Base-by-base conservation (phyloP, 2,888 invertebrate genomes). In the Craniophora ligustri region DNA sequence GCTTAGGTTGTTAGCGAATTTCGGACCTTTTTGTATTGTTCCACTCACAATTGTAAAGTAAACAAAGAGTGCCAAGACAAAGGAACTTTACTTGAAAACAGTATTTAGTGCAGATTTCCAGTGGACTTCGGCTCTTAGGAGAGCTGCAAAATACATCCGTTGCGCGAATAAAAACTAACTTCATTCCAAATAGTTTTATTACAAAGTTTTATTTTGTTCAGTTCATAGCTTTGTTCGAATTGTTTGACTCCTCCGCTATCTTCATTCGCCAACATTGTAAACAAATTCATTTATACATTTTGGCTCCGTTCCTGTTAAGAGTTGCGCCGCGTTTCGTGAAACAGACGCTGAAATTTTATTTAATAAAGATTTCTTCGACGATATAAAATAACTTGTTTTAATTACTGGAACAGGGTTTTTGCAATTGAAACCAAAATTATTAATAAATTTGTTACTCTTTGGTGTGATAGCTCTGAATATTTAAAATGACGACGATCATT, bases 11-110 rank as follows among this genome's bases (percentile, higher is more conserved):
- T 88, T 87, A 84, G 82, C 76, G 77, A 84, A 85, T 85, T 88
- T 88, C 72, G 82, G 84, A 86, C 84, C 85, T 87, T 88, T 89
- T 87, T 87, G 84, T 87, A 83, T 89, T 88, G 85, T 87, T 87
- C 79, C 62, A 70, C 72, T 79, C 76, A 81, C 85, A 84, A 87
- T 87, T 84, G 82, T 79, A 79, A 80, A 79, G 84, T 85, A 89
- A 90, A 91, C 88, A 91, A 91, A 88, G 89, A 86, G 77, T 80
- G 70, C 58, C 66, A 73, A 81, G 83, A 90, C 89, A 89, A 90
- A 87, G 83, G 74, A 87, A 84, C 76, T 86, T 83, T 77, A 78
- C 79, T 81, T 79, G 78, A 79, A 82, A 88, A 88, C 84, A 82
- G 86, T 88, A 86, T 88, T 89, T 89, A 89, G 87, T 84, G 81